A percentile compares a stretch with the other conserved stretches of the same genome.
These are phyloP conservation scores for Ibycter americanus DNA, from an alignment of 2,797 vertebrate species.

Conservation along the genomic window DNA sequence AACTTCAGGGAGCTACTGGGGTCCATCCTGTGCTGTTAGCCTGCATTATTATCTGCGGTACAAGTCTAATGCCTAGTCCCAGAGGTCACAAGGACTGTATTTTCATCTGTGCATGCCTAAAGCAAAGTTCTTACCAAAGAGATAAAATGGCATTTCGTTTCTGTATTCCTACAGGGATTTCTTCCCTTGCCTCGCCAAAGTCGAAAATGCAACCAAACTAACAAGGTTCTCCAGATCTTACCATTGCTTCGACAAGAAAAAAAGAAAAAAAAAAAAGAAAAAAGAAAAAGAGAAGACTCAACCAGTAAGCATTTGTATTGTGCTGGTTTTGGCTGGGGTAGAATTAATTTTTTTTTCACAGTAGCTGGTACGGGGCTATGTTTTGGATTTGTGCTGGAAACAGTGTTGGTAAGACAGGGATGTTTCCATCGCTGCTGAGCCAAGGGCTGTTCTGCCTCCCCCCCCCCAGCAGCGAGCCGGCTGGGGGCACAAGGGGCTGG, in stretches of 20 bases:
- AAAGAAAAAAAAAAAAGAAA: fast-evolving
- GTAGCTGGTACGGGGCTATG: too few relatives aligned
- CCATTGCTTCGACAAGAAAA: neutral
- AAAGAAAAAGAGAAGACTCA: neutral
- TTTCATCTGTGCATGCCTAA: neutral
- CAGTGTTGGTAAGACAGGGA: too few relatives aligned
- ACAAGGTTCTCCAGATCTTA: neutral
- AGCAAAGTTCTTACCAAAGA: neutral
- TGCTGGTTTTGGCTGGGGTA: too few relatives aligned
- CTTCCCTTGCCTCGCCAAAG: neutral
- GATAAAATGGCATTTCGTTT: neutral
- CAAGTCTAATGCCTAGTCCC: fast-evolving
- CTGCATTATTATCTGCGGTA: neutral
- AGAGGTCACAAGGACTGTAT: neutral
- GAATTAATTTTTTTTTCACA: too few relatives aligned
- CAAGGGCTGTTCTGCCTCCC: too few relatives aligned
- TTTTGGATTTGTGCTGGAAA: too few relatives aligned
- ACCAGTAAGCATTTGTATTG: neutral
- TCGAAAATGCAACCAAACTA: neutral
- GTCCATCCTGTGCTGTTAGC: neutral
- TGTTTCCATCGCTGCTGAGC: too few relatives aligned
- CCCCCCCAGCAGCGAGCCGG: too few relatives aligned
- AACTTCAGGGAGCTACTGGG: neutral
- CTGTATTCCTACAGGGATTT: neutral
- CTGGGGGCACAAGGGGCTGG: too few relatives aligned